Base-by-base conservation (phyloP, 2,888 invertebrate genomes). In the Nezara viridula region DNA sequence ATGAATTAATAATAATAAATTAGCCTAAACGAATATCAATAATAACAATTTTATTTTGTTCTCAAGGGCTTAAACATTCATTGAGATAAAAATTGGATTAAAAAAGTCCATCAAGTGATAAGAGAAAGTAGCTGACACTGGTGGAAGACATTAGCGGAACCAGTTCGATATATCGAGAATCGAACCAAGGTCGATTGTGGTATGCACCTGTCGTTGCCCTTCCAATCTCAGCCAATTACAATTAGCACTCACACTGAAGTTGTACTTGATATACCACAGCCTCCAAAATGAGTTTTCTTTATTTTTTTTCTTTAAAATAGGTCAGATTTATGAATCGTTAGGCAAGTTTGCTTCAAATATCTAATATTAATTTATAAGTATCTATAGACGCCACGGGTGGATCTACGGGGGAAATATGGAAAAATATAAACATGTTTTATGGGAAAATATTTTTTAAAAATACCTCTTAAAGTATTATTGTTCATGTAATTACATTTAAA, bases 121-220 rank as follows among this genome's bases (percentile, higher is more conserved):
- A 73, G 66, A 73, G 66, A 73, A 73, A 73, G 66, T 73, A 37
- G 24, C 66, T 37, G 66, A 73, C 66, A 73, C 66, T 73, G 32
- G 37, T 6, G 1, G 37, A 19, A 37, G 66, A 37, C 32, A 73
- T 73, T 73, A 73, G 66, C 66, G 37, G 66, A 37, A 73, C 66
- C 66, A 7, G 66, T 73, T 73, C 66, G 66, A 73, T 73, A 21
- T 37, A 73, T 73, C 66, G 66, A 73, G 32, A 73, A 37, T 37
- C 66, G 66, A 37, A 73, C 19, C 66, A 73, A 73, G 66, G 66
- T 73, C 66, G 66, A 73, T 73, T 73, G 37, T 32, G 37, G 37
- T 19, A 21, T 9, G 37, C 37, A 37, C 37, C 1, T 37, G 66
- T 37, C 32, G 37, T 21, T 37, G 32, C 6, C 66, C 27, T 32